A percentile compares a stretch with the other conserved stretches of the same genome.
Evolutionary conservation across 2,888 invertebrate genomes (phyloP).

Genomic region (Pollenia amentaria): DNA sequence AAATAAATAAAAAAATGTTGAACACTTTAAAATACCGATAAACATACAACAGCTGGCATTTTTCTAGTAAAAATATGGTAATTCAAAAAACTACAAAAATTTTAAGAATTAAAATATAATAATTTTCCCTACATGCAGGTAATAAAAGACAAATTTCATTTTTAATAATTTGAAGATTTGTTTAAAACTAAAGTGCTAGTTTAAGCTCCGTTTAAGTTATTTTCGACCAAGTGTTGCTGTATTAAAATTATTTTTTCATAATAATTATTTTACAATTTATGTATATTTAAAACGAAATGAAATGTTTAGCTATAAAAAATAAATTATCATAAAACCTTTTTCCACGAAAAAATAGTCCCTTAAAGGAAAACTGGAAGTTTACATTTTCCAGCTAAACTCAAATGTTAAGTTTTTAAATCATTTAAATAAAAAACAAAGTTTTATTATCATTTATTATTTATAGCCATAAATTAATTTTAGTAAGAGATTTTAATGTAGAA

Average conservation of each 20-base stretch:
- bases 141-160: too few species aligned
- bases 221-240: background rate
- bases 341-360: background rate
- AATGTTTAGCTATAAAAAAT: background rate
- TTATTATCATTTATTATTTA: conserved; percentile 42
- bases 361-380: too few species aligned
- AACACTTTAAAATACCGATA: too few species aligned
- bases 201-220: background rate
- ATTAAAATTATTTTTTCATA: background rate
- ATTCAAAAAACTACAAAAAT: too few species aligned
- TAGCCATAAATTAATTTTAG: background rate
- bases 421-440: conserved; percentile 8
- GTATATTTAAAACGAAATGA: background rate
- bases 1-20: too few species aligned
- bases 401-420: background rate
- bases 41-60: too few species aligned
- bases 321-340: background rate
- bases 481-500: conserved; percentile 7
- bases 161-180: background rate
- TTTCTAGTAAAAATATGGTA: too few species aligned
- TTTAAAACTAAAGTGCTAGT: background rate
- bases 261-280: conserved; percentile 14
- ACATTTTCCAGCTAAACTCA: too few species aligned
- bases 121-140: too few species aligned
- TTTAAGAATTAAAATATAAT: too few species aligned